Base-by-base conservation (phyloP, 1,140 invertebrate genomes). In the Ceratitis capitata region DNA sequence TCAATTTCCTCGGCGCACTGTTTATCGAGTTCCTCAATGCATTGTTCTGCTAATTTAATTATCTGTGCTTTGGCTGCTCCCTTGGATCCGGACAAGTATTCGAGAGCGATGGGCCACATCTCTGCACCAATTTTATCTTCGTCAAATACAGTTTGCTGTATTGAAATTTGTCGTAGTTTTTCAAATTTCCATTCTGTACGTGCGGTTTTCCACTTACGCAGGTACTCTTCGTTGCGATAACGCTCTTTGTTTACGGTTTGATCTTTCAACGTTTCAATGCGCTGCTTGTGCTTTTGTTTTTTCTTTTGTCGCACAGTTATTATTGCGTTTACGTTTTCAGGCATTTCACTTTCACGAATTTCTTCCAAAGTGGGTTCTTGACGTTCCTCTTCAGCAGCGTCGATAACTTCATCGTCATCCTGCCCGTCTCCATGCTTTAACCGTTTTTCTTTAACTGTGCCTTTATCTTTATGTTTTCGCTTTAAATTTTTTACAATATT, bases 131-230 rank as follows among this genome's bases (percentile, higher is more conserved):
- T 88, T 85, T 93, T 92, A 7, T 92, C 88, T 58, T 93, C 88
- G 87, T 95, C 93, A 74, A 96, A 94, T 87, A 95, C 93, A 88
- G 95, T 94, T 87, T 95, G 94, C 56, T 94, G 94, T 29, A 96
- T 91, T 93, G 95, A 96, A n/a, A 95, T 93, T 92, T 96, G 96
- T 85, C 94, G 94, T 1, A 95, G 88, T 90, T 96, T 96, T 89
- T 95, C 95, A 89, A 96, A 96, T 89, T 96, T 96, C 96, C 96
- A 96, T 87, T 95, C 93, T 83, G 92, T 92, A 84, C 92, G 93
- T 82, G 94, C 92, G 88, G 95, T 92, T 91, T 96, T 95, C 96
- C 96, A 96, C 89, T 95, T 94, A 7, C 92, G 92, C 7, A 95
- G 88, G 88, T 95, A 95, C 86, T 92, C 94, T 42, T 94, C 90